Evolutionary conservation across 2,888 invertebrate species (phyloP), one percentile per base, ranked within the genome.

Genomic region (Nomada ruficornis): DNA sequence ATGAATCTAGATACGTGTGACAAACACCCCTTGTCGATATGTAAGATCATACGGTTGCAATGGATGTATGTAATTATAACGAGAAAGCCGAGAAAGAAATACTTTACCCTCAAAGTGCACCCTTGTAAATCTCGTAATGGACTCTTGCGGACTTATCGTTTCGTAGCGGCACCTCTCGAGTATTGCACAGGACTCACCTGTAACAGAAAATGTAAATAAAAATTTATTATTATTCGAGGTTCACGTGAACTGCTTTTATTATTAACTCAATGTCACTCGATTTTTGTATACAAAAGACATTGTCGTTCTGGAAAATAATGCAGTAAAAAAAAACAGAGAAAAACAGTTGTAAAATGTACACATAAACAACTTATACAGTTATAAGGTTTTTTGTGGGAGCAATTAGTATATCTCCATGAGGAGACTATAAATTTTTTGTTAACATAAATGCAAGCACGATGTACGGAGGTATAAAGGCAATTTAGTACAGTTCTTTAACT

Each of bases 171-270:
- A 42, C 77, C 64, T 62, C 67, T 79, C 77, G 54, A 63, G 47
- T 57, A 75, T 78, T 77, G 52, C 70, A 68, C 62, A 29, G 72
- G 71, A 87, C 87, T 87, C 86, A 87, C 87, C 87, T 87, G 64
- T 62, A 87, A 87, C 26, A 77, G 36, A 36, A 13, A 78, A 68
- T 63, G 70, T 42, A 26, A 74, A 78, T 20, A 47, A 26, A 57
- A 54, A 36, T 10, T 68, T 77, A 57, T 63, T 18, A 29, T 42
- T 54, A 69, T 42, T 67, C 18, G 10, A 18, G 15, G 18, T 20
- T 68, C 2, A 26, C 20, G 7, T 50, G 3, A 55, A 55, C 3
- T 20, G 7, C 2, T 26, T 59, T 59, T 59, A 59, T 59, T 3
- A 13, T 23, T 11, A 23, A 50, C 15, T 4, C 15, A 18, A 50